Evolutionary conservation across 2,797 vertebrate species (phyloP).

Genomic region (Poeciliopsis turneri): DNA sequence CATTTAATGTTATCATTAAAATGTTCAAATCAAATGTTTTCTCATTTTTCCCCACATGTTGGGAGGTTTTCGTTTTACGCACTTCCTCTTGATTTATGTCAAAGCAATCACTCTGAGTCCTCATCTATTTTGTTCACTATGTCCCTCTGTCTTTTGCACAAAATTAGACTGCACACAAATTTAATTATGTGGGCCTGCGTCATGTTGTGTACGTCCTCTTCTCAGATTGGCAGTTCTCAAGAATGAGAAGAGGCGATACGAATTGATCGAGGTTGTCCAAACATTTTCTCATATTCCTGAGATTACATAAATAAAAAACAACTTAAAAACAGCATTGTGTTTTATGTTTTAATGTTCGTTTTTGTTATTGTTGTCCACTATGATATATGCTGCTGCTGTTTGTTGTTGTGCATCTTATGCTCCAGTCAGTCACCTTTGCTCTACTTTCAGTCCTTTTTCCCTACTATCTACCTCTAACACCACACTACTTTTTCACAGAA

Average conservation of each 20-base stretch:
- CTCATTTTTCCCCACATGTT: neutral
- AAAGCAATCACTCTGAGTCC: neutral
- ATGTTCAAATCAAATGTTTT: neutral
- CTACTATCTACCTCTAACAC: no score
- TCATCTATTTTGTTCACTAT: neutral
- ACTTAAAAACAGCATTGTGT: neutral
- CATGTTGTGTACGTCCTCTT: neutral
- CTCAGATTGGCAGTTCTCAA: neutral
- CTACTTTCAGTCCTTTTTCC: no score
- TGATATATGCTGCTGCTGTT: no score
- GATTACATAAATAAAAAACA: neutral
- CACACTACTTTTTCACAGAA: neutral
- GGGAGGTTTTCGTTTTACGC: neutral
- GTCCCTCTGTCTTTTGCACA: neutral
- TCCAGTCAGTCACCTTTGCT: no score
- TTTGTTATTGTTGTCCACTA: neutral
- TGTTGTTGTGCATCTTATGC: no score
- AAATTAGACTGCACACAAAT: neutral
- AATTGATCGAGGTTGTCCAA: neutral
- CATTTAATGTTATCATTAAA: neutral
- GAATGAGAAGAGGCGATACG: neutral
- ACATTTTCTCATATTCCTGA: neutral
- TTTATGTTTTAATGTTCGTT: neutral
- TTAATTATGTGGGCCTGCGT: neutral
- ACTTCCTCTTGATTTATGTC: slow-evolving; percentile 7